Evolutionary conservation across 2,888 invertebrate genomes (phyloP), one percentile per base, ranked within the genome.

Genomic region (Dermolepida albohirtum): DNA sequence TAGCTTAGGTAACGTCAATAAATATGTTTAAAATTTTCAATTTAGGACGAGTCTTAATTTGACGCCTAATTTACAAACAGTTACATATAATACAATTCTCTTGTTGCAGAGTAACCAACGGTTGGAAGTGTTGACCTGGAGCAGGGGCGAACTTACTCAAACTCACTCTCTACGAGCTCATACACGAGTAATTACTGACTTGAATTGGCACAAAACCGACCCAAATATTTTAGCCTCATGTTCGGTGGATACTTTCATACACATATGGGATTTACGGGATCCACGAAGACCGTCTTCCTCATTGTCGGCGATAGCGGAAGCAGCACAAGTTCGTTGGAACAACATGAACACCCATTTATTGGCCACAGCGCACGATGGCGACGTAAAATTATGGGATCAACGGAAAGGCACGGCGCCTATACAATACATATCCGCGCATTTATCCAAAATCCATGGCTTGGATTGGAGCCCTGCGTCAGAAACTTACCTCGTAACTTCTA

Each of bases 321-420:
- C 96, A 2, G 94, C 95, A 1, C 96, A 97, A 85, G 96, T 97
- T 0, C 91, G 95, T 77, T 98, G 97, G 92, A 97, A 97, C 81
- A 90, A 92, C 77, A 87, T 95, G 57, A 92, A 93, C 1, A 87
- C 91, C 0, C 87, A 96, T 80, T 86, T 95, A 71, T 86, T 98
- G 72, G 97, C 97, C 1, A 97, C 97, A 50, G 94, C 97, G 4
- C 97, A 98, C 82, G 97, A 97, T 80, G 97, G 96, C 1, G 97
- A 97, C 83, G 90, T 98, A 2, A 92, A 97, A 82, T 90, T 98
- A 73, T 98, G 97, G 97, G 98, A 98, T 82, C 92, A 94, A 74
- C 87, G 97, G 71, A 96, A 96, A 85, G 89, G 92, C 71, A 90
- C 90, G 55, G 88, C 92, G 63, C 97, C 97, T 0, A 88, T 96